These are phyloP conservation scores for Drosophila algonquin DNA, from an alignment of 2,888 invertebrate genomes.

Conservation along the genomic window DNA sequence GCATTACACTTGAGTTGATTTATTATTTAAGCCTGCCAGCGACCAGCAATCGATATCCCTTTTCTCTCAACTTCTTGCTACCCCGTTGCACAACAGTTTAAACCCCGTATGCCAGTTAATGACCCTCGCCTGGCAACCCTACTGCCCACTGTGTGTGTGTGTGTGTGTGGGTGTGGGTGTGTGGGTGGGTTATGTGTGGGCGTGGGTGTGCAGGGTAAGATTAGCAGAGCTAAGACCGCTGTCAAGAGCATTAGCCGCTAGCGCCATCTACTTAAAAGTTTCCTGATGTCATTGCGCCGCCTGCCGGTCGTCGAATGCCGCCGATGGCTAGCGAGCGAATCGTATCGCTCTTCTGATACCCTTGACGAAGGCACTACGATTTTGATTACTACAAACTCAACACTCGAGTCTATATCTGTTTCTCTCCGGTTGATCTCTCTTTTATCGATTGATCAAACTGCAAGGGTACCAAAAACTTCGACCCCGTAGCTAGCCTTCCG, in stretches of 20 bases:
- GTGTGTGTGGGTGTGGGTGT: slow-evolving; percentile 10
- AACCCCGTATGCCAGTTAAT: slow-evolving; percentile 14
- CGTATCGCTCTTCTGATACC: not conserved
- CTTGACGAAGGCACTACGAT: not conserved
- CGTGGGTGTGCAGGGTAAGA: slow-evolving; percentile 10
- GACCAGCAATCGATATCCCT: slow-evolving; percentile 19
- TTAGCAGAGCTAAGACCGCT: slow-evolving; percentile 37
- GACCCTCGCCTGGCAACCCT: slow-evolving; percentile 13
- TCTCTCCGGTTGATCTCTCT: too few species aligned
- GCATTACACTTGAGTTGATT: slow-evolving; percentile 30
- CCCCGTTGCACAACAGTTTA: slow-evolving; percentile 27
- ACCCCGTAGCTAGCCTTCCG: not conserved
- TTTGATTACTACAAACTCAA: not conserved
- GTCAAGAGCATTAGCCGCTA: slow-evolving; percentile 32
- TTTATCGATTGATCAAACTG: too few species aligned
- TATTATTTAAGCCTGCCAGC: slow-evolving; percentile 39
- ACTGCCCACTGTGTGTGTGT: slow-evolving; percentile 1
- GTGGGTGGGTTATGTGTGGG: slow-evolving; percentile 3
- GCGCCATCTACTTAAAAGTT: slow-evolving; percentile 55
- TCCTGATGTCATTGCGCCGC: slow-evolving; percentile 51
- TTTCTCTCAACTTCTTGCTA: slow-evolving; percentile 7
- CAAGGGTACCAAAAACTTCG: not conserved
- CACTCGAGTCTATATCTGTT: too few species aligned
- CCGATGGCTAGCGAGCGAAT: not conserved
- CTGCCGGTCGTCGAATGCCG: slow-evolving; percentile 9